Evolutionary conservation across 2,797 vertebrate species (phyloP), one percentile per base, ranked within the genome.

Genomic region (Aphelocoma californica): DNA sequence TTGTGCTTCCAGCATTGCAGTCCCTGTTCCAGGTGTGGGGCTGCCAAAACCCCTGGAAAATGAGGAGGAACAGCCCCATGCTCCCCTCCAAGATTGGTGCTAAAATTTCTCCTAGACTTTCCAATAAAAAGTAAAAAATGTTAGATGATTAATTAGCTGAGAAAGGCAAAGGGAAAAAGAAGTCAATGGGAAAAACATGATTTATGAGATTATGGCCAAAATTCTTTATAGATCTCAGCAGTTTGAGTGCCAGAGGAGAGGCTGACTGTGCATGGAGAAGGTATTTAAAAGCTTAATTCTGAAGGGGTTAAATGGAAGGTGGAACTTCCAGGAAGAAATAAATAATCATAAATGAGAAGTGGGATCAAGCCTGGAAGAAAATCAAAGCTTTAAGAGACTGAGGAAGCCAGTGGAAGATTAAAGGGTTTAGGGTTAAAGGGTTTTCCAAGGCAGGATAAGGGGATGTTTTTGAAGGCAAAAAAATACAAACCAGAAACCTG

Each of bases 111-210:
- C 26, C 8, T 3, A 36, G 38, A 7, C 9, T 25, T 62, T 24
- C 20, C 29, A 40, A 7, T 26, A 51, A 28, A 73, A 83, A 24
- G 8, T 12, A 25, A 26, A 58, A 21, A 32, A 10, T 5, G 4
- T 44, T 58, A 12, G 54, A 53, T 60, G 18, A 24, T 9, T 20
- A 10, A 12, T 53, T 15, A 40, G 19, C 23, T 5, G 18, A 72
- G 71, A 57, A 67, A 26, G n/a, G 15, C 57, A 12, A 45, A 65
- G 47, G 31, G 25, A 23, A 51, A 61, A 74, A 14, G 2, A 62
- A n/a, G 6, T 6, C 16, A 21, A 2, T 1, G 10, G 25, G 26
- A 36, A 50, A 28, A 18, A 17, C 3, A 3, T 1, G 7, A 50
- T 56, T 25, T 32, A 3, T 38, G 31, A 18, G 32, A 16, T 28